Base-by-base conservation (phyloP, 1,140 invertebrate species). In the Brachionus rubens region DNA sequence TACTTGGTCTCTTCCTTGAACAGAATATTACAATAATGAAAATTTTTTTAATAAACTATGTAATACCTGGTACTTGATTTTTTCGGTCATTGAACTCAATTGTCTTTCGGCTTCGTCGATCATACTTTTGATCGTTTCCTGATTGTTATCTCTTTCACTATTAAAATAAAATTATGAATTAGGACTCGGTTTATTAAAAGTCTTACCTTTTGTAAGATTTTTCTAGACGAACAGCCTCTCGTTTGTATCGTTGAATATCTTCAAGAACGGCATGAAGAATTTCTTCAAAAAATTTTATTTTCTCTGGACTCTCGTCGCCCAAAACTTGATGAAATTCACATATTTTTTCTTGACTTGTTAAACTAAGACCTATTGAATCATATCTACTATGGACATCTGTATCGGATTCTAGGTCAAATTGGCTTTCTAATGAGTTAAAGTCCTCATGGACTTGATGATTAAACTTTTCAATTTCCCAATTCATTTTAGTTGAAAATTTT, bases 61-160 rank as follows among this genome's bases (percentile, higher is more conserved):
- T 56, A 7, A 6, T 28, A 56, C 52, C 19, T 56, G 12, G 3
- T 56, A 7, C 16, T 54, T 72, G 9, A 33, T 48, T 40, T 40
- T 48, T 50, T 72, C 68, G 9, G 33, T 36, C 30, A 54, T 54
- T 21, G 46, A 7, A 12, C n/a, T 36, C 10, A 72, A 9, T 33
- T 72, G 68, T n/a, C 28, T 14, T 50, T 72, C 68, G 24, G 68
- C 68, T 41, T 72, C 68, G 0, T 72, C 68, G 12, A 72, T 72
- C 68, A 72, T 72, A 36, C 21, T 72, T 54, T 72, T 72, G 24
- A 72, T 21, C 1, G 30, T 72, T 33, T 50, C 19, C 26, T 72
- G 16, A 26, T 72, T 72, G n/a, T 72, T 19, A 10, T 72, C 68
- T 33, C 19, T 48, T 54, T 72, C 68, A 50, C 68, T 72, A 19